Conservation (phyloP, 2,113 vertebrate species). For the Scomber colias region DNA sequence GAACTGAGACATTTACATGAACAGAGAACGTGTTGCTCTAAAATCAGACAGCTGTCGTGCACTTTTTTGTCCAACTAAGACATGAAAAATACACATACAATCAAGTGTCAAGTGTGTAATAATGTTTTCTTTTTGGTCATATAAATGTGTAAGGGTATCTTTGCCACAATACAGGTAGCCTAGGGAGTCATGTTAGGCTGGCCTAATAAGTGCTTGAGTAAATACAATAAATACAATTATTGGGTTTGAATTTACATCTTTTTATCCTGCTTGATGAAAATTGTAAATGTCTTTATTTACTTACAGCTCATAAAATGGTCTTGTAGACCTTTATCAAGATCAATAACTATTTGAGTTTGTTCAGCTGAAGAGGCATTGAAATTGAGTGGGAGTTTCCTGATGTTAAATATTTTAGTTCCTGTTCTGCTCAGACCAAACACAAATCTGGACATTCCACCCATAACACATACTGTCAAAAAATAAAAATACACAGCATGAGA, state of each 20-base stretch:
- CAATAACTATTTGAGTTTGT: slow-evolving; percentile 27
- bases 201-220: neutral
- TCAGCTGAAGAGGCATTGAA: slow-evolving; percentile 26
- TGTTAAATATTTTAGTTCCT: slow-evolving; percentile 50
- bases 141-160: neutral
- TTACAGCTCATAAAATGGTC: neutral
- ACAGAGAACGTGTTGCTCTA: slow-evolving; percentile 11
- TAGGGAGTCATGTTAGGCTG: neutral
- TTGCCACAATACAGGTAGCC: neutral
- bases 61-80: slow-evolving; percentile 20
- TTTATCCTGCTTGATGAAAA: neutral
- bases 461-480: neutral
- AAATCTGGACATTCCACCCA: slow-evolving; percentile 17
- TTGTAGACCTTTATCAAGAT: neutral
- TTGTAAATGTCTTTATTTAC: neutral
- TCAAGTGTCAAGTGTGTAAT: neutral
- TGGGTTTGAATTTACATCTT: too few relatives aligned
- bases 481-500: neutral
- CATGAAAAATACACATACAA: neutral
- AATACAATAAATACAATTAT: neutral
- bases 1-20: slow-evolving; percentile 58
- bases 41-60: slow-evolving; percentile 38
- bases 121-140: neutral
- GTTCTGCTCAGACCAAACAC: slow-evolving; percentile 53
- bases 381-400: slow-evolving; percentile 71